Conservation (phyloP, 2,888 invertebrate genomes). For the Kuschelorhynchus macadamiae region DNA sequence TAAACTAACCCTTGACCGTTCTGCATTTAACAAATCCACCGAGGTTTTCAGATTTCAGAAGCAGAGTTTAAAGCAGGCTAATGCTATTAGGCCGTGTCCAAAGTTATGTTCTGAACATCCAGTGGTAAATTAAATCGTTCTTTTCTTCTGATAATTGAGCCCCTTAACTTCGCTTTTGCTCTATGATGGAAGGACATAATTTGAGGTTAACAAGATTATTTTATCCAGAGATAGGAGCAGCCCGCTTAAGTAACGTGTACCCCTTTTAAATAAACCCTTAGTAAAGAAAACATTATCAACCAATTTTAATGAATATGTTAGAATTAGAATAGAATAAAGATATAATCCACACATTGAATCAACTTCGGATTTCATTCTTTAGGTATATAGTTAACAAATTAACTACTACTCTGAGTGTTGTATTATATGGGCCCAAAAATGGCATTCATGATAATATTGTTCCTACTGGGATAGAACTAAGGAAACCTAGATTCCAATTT, state of each 20-base stretch:
- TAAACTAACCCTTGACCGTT: conserved; percentile 52
- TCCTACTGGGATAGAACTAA: no score
- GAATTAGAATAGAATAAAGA: no score
- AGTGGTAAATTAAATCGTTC: conserved; percentile 40
- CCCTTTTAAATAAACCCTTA: not conserved
- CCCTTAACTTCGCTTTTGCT: conserved; percentile 64
- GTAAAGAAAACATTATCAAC: not conserved
- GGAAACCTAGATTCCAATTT: no score
- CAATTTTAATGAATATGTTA: no score
- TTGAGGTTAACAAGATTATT: conserved; percentile 45
- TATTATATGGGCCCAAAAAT: no score
- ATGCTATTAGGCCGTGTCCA: conserved; percentile 52
- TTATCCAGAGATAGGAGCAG: conserved; percentile 49
- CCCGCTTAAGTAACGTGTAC: not conserved
- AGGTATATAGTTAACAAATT: no score
- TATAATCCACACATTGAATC: no score
- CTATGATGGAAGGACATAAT: conserved; percentile 50
- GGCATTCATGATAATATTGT: no score
- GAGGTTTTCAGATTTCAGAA: conserved; percentile 62
- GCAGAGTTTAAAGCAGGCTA: conserved; percentile 35
- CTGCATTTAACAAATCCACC: conserved; percentile 56
- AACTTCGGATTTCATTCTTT: no score
- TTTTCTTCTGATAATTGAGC: conserved; percentile 59
- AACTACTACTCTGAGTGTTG: no score
- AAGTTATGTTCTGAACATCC: conserved; percentile 53